phyloP scores from a whole-genome alignment of 2,113 vertebrate genomes.

The Pomatostomus ruficeps region DNA sequence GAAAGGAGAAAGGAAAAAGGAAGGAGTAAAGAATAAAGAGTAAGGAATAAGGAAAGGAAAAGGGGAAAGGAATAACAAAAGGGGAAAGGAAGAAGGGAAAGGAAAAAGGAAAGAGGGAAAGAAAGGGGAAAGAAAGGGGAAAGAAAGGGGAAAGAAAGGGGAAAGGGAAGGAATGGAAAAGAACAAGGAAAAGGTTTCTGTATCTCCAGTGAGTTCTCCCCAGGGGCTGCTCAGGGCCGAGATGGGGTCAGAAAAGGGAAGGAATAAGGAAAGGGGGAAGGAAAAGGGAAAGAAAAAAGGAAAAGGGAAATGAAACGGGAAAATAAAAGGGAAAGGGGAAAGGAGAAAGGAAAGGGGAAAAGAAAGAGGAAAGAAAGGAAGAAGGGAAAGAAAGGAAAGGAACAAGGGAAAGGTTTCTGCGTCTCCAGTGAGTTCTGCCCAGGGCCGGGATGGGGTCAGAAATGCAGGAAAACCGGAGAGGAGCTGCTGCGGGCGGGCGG shows the following conservation, averaged over 20 bases:
- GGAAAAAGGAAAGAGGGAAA: too few species aligned
- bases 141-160: neutral
- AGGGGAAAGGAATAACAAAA: neutral
- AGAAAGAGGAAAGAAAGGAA: neutral
- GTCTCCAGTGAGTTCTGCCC: neutral
- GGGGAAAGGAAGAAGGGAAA: too few species aligned
- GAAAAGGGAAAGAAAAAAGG: too few species aligned
- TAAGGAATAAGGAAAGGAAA: neutral
- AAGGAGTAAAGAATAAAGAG: too few species aligned
- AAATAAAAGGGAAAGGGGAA: too few species aligned
- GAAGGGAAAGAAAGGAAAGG: neutral
- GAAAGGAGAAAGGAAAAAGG: too few species aligned
- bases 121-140: neutral
- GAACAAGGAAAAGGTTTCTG: neutral
- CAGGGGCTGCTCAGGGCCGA: neutral
- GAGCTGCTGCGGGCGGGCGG: too few species aligned
- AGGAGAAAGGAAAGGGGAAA: neutral
- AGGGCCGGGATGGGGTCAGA: too few species aligned
- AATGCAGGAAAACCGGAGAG: fast-evolving
- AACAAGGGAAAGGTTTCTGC: neutral
- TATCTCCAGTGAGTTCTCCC: neutral
- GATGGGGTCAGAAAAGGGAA: neutral
- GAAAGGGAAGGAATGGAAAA: neutral
- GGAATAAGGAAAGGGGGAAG: neutral
- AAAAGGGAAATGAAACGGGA: too few species aligned